These are phyloP conservation scores for Chascanopsetta lugubris DNA, from an alignment of 2,113 vertebrate genomes.

Conservation along the genomic window DNA sequence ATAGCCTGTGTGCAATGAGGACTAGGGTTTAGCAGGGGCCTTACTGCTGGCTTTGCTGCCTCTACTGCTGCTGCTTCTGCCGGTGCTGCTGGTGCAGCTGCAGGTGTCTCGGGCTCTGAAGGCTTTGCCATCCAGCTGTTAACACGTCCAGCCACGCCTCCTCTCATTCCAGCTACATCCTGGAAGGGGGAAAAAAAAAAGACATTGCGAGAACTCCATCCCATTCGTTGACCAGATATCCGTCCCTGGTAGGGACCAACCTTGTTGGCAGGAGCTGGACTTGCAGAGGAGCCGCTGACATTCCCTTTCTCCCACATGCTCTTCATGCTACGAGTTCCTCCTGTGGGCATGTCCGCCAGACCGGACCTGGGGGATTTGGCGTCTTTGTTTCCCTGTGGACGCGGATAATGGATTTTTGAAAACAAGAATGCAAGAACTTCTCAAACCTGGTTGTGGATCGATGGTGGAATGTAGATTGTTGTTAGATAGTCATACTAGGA, in stretches of 20 bases:
- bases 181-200: conserved; percentile 69
- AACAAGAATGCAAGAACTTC: no score
- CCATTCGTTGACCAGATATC: background rate
- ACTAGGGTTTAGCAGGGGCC: conserved; percentile 41
- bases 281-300: conserved; percentile 82
- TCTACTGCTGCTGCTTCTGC: conserved; percentile 52
- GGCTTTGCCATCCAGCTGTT: conserved; percentile 91
- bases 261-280: conserved; percentile 84
- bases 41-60: conserved; percentile 67
- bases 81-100: conserved; percentile 46
- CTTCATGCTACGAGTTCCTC: conserved; percentile 93
- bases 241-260: conserved; percentile 60
- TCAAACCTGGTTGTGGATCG: background rate
- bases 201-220: no score
- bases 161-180: conserved; percentile 88
- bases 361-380: conserved; percentile 83
- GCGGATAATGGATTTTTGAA: conserved; percentile 7
- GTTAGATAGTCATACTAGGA: no score
- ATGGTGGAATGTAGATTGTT: no score
- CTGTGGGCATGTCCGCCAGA: conserved; percentile 86
- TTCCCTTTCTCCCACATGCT: conserved; percentile 99
- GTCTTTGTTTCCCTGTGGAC: conserved; percentile 86
- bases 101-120: conserved; percentile 86
- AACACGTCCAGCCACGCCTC: conserved; percentile 89
- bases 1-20: conserved; percentile 14